Base-by-base conservation (phyloP, 92 coral and sea anemone genomes). In the Bergia puertoricense region DNA sequence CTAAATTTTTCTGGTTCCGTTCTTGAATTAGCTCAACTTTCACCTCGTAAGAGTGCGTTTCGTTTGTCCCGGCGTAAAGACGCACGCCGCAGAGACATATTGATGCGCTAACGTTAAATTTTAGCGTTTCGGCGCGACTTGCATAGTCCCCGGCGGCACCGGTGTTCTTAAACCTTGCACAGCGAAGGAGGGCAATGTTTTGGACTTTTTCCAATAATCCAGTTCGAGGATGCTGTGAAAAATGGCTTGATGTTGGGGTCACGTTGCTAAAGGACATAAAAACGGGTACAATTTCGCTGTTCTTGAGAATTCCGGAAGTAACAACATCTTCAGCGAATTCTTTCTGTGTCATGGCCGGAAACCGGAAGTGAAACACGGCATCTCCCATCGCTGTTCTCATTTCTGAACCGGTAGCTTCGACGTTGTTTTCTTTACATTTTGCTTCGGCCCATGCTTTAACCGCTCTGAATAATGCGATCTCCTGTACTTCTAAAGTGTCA, bases 401-500 rank as follows among this genome's bases (percentile, higher is more conserved):
- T 74, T 90, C 90, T 37, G 83, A 85, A 48, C 89, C 82, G 56
- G 82, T 90, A 23, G 56, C 37, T 16, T 88, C 76, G 4, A 90
- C 72, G 4, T 73, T 41, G 3, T 65, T 38, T 8, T 72, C 81
- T 38, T 72, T 45, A 81, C 92, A 90, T 57, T 85, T 88, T 39
- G 44, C 62, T 1, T 90, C 92, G 4, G 92, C 92, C 92, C 89
- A 90, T 37, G 79, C 72, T 9, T 62, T 48, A 45, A 77, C 87
- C 6, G 92, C 89, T 80, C 83, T 85, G 51, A 90, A 90, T n/a
- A 90, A 85, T 20, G 80, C 82, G 43, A 90, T 68, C 46, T 90
- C 92, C 30, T 50, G 89, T 42, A 90, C 85, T 36, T 90, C 92
- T 13, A 90, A 57, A 11, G 92, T 90, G 75, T 90, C 92, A 40